These are phyloP conservation scores for Erpetoichthys calabaricus DNA, from an alignment of 2,797 vertebrate genomes.

Conservation along the genomic window DNA sequence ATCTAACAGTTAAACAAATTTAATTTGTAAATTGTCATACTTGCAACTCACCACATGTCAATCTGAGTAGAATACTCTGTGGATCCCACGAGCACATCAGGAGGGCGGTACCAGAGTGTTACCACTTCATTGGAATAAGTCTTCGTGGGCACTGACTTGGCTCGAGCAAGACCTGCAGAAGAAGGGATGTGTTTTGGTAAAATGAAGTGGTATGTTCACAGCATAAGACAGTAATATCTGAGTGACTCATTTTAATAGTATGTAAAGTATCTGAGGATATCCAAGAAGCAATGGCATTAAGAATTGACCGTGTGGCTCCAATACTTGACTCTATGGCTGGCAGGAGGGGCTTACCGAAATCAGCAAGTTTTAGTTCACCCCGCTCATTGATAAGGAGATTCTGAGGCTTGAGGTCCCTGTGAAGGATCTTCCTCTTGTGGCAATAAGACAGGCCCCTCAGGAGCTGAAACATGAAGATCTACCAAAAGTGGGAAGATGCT, in stretches of 20 bases:
- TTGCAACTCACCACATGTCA: conserved; percentile 78
- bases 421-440: conserved; percentile 83
- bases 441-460: conserved; percentile 85
- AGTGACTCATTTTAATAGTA: too few relatives aligned
- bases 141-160: conserved; percentile 79
- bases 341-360: conserved; percentile 62
- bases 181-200: fast-evolving
- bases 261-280: too few relatives aligned
- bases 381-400: conserved; percentile 90
- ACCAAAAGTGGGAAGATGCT: conserved; percentile 2
- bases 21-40: too few relatives aligned
- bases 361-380: conserved; percentile 87
- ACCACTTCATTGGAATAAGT: conserved; percentile 95
- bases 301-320: too few relatives aligned
- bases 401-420: conserved; percentile 91
- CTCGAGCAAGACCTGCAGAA: conserved; percentile 59
- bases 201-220: neutral
- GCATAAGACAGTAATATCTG: too few relatives aligned
- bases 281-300: too few relatives aligned
- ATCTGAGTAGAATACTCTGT: conserved; percentile 90
- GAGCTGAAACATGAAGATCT: conserved; percentile 98
- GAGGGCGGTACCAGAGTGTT: conserved; percentile 89
- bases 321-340: too few relatives aligned
- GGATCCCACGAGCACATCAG: conserved; percentile 82
- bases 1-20: too few relatives aligned